Conservation (phyloP, 2,797 vertebrate species). For the Harpagifer antarcticus region DNA sequence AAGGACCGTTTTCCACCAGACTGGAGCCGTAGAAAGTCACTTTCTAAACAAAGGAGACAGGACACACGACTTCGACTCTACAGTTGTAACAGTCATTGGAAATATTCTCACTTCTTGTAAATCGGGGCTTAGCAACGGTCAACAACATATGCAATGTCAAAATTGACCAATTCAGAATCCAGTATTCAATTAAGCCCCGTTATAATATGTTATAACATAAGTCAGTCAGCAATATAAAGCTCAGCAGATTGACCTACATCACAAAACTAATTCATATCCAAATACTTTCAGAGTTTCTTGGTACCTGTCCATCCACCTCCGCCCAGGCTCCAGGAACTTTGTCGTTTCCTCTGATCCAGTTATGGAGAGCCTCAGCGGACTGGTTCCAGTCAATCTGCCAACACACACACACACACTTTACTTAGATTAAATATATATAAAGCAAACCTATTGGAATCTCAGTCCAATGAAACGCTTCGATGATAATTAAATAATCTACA, state of each 20-base stretch:
- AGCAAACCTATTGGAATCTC: too few species aligned
- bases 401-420: constrained; percentile 1
- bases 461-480: too few species aligned
- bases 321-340: constrained; percentile 93
- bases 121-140: too few species aligned
- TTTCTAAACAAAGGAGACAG: constrained; percentile 75
- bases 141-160: too few species aligned
- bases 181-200: too few species aligned
- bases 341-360: constrained; percentile 94
- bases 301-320: constrained; percentile 88
- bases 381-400: constrained; percentile 91
- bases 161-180: too few species aligned
- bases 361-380: constrained; percentile 88
- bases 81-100: not conserved
- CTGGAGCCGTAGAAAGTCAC: constrained; percentile 90
- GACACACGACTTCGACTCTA: not conserved
- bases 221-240: too few species aligned
- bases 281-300: not conserved
- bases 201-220: too few species aligned
- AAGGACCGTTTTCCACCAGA: constrained; percentile 69
- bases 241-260: not conserved
- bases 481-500: too few species aligned
- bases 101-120: too few species aligned
- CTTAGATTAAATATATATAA: too few species aligned
- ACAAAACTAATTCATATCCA: not conserved